phyloP scores from a whole-genome alignment of 2,113 vertebrate genomes.

The Coptodon rendalli region DNA sequence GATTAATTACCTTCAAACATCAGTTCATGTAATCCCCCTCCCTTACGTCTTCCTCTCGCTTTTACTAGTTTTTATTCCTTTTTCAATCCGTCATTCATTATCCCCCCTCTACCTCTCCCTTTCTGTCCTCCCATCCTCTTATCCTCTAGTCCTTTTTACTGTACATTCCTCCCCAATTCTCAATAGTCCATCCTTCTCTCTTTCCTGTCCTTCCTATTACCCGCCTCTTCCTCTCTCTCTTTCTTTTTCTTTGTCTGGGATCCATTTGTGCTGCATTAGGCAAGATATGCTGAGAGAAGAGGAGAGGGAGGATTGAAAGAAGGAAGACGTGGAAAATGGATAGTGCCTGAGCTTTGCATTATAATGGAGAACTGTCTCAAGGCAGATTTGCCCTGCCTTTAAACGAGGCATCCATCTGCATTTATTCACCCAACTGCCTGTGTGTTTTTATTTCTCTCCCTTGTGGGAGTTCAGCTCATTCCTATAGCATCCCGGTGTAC shows the following conservation, averaged over 20 bases:
- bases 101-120: neutral
- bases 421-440: conserved; percentile 24
- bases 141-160: neutral
- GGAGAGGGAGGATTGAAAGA: conserved; percentile 20
- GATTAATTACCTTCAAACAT: conserved; percentile 26
- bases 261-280: conserved; percentile 56
- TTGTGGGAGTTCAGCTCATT: neutral
- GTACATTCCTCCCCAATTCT: neutral
- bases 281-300: conserved; percentile 37
- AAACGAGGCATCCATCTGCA: conserved; percentile 45
- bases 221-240: neutral
- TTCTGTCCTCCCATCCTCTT: neutral
- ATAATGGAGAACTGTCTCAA: conserved; percentile 49
- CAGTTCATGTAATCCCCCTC: neutral
- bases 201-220: neutral
- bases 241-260: conserved; percentile 16
- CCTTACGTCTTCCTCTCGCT: neutral
- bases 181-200: neutral
- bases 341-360: conserved; percentile 56
- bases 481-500: neutral
- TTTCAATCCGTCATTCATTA: neutral
- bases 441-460: neutral
- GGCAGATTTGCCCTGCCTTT: conserved; percentile 41
- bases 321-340: conserved; percentile 37
- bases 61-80: neutral